Conservation (phyloP, 2,797 vertebrate species). For the Phataginus tricuspis region DNA sequence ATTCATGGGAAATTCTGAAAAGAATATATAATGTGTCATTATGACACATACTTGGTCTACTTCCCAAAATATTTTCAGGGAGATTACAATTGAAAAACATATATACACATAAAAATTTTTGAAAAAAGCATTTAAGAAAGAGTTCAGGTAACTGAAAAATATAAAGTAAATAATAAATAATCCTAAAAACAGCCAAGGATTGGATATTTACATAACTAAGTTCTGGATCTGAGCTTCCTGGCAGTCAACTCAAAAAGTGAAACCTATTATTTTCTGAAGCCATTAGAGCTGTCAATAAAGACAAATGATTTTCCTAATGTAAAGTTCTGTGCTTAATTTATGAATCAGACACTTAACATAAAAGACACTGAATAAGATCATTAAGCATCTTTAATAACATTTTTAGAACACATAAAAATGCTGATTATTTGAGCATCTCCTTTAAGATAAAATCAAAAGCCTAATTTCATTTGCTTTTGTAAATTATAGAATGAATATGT, state of each 20-base stretch:
- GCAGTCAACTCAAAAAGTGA: neutral
- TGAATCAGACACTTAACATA: neutral
- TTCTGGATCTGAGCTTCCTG: neutral
- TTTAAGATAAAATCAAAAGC: neutral
- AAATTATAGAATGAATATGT: neutral
- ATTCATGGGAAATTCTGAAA: neutral
- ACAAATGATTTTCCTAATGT: neutral
- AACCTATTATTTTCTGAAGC: neutral
- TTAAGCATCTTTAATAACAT: neutral
- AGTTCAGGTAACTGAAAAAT: neutral
- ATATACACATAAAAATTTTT: neutral
- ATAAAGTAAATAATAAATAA: neutral
- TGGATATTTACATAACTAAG: neutral
- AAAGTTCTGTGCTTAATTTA: neutral
- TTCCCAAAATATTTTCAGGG: neutral
- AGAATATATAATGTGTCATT: neutral
- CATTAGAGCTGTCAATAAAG: neutral
- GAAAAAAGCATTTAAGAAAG: neutral
- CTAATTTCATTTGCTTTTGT: neutral
- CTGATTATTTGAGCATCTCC: neutral
- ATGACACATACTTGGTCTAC: neutral
- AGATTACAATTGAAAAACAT: neutral
- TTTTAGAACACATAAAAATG: neutral
- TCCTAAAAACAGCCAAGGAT: neutral
- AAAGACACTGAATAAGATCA: neutral